These are phyloP conservation scores for Caranx ignobilis DNA, from an alignment of 2,113 vertebrate genomes.

Conservation along the genomic window DNA sequence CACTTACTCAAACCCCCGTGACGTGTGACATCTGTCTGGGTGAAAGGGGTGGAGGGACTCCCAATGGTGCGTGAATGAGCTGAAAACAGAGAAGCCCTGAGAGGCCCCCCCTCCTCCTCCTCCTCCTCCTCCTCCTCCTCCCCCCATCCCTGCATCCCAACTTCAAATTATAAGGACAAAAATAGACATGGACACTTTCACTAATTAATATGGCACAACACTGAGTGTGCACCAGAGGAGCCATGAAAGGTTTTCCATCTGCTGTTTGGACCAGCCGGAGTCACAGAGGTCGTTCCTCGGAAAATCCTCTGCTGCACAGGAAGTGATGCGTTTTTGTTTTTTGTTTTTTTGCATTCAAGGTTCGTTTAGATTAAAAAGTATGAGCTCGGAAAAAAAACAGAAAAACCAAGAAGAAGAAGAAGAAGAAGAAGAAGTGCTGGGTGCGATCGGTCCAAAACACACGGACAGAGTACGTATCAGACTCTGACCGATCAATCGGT, in stretches of 20 bases:
- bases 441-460: neutral
- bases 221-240: neutral
- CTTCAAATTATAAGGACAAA: constrained; percentile 3
- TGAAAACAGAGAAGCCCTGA: constrained; percentile 9
- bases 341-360: neutral
- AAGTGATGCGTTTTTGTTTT: constrained; percentile 2
- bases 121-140: too few species aligned
- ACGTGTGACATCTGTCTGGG: constrained; percentile 53
- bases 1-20: constrained; percentile 15
- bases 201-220: neutral
- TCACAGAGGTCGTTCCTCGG: constrained; percentile 11
- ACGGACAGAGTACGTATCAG: neutral
- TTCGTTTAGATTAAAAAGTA: neutral
- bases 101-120: neutral
- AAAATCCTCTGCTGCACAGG: constrained; percentile 24
- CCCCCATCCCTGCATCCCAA: neutral
- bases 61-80: neutral
- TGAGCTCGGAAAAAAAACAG: neutral
- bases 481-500: neutral
- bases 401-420: neutral
- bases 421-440: neutral
- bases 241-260: constrained; percentile 13
- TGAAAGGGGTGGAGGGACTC: constrained; percentile 18
- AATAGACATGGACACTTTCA: constrained; percentile 17
- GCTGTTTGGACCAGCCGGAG: neutral